A percentile compares a stretch with the other conserved stretches of the same genome.
phyloP scores from a whole-genome alignment of 1,140 invertebrate species.

The Pararge aegeria region DNA sequence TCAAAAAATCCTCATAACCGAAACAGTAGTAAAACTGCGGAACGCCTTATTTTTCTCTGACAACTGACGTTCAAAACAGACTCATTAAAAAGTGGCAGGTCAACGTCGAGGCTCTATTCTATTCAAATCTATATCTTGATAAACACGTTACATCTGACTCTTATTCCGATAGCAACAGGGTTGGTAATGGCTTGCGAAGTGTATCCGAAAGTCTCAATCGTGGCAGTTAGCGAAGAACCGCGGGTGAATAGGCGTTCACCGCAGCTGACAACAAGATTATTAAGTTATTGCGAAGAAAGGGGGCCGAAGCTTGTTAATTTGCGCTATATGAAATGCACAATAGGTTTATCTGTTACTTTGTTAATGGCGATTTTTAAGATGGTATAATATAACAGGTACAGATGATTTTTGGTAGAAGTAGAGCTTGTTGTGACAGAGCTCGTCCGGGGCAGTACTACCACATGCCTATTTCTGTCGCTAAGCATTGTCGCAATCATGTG shows the following conservation, averaged over 20 bases:
- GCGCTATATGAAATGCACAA: background rate
- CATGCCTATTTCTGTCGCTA: too few species aligned
- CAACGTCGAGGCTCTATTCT: slow-evolving; percentile 18
- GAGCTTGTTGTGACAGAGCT: too few species aligned
- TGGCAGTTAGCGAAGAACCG: slow-evolving; percentile 34
- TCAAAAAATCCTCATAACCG: slow-evolving; percentile 7
- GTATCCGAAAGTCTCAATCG: slow-evolving; percentile 28
- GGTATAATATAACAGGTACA: too few species aligned
- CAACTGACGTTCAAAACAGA: slow-evolving; percentile 20
- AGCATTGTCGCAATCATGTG: too few species aligned
- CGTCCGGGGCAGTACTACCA: too few species aligned
- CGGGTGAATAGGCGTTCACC: slow-evolving; percentile 27
- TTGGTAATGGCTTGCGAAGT: background rate
- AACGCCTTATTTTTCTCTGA: slow-evolving; percentile 20
- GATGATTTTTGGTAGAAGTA: too few species aligned
- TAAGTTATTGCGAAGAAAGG: slow-evolving; percentile 36
- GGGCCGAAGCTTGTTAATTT: slow-evolving; percentile 39
- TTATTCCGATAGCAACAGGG: slow-evolving; percentile 12
- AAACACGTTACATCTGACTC: slow-evolving; percentile 3
- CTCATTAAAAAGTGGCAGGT: slow-evolving; percentile 29
- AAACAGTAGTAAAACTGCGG: slow-evolving; percentile 9
- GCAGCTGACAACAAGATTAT: slow-evolving; percentile 51
- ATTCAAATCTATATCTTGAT: slow-evolving; percentile 24
- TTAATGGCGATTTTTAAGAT: too few species aligned
- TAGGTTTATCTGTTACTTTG: background rate